These are phyloP conservation scores for Samia ricini DNA, from an alignment of 1,140 invertebrate species.

Conservation along the genomic window DNA sequence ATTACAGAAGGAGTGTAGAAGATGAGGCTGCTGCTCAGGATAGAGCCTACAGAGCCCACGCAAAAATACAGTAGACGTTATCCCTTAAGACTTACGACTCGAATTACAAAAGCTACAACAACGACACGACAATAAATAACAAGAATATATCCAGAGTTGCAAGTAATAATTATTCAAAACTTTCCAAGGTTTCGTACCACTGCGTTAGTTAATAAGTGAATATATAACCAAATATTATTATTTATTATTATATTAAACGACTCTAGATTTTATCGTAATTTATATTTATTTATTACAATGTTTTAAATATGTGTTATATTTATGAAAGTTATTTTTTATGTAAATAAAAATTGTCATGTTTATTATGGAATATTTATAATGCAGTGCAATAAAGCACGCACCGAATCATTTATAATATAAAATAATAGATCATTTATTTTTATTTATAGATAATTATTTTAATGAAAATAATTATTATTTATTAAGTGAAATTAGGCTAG, in stretches of 20 bases:
- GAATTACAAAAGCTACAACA: conserved; percentile 46
- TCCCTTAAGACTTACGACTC: conserved; percentile 56
- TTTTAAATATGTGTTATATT: conserved; percentile 13
- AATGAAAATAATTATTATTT: conserved; percentile 14
- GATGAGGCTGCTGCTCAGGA: conserved; percentile 79
- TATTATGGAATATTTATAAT: conserved; percentile 25
- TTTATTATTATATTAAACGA: conserved; percentile 15
- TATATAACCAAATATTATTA: conserved; percentile 31
- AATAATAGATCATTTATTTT: conserved; percentile 13
- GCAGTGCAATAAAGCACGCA: conserved; percentile 30
- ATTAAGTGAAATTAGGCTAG: conserved; percentile 53
- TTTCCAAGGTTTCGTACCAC: conserved; percentile 27
- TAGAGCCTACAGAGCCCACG: conserved; percentile 78
- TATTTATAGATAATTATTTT: not conserved
- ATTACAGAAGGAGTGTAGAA: conserved; percentile 81
- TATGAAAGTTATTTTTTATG: conserved; percentile 21
- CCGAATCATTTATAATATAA: conserved; percentile 39
- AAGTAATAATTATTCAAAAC: conserved; percentile 23
- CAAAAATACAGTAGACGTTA: conserved; percentile 50
- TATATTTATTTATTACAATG: not conserved
- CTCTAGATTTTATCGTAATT: not conserved
- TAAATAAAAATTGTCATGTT: conserved; percentile 29
- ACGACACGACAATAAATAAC: conserved; percentile 45
- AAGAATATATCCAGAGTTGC: conserved; percentile 24
- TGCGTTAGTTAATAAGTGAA: conserved; percentile 32